These are phyloP conservation scores for Carcina quercana DNA, from an alignment of 2,888 invertebrate genomes.

Conservation along the genomic window DNA sequence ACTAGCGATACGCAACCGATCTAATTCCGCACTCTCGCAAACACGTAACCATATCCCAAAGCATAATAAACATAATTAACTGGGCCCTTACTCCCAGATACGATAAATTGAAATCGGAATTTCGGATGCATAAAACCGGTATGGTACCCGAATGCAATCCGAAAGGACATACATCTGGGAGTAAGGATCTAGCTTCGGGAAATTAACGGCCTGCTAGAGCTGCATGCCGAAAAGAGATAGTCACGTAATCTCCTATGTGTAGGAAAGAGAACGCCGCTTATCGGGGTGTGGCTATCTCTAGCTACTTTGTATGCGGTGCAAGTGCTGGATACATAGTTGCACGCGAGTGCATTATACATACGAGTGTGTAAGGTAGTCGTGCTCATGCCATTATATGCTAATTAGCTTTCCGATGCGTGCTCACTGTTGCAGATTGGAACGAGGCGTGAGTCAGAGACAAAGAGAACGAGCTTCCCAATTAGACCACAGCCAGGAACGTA, in stretches of 20 bases:
- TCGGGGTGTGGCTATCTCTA: slow-evolving; percentile 62
- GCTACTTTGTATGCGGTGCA: slow-evolving; percentile 52
- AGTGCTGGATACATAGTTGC: slow-evolving; percentile 39
- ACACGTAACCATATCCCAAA: slow-evolving; percentile 26
- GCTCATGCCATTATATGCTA: slow-evolving; percentile 53
- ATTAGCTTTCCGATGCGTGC: slow-evolving; percentile 45
- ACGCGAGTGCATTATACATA: slow-evolving; percentile 35
- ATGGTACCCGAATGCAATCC: too few species aligned
- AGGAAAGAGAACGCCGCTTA: slow-evolving; percentile 44
- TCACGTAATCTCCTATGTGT: slow-evolving; percentile 21
- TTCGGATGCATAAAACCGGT: too few species aligned
- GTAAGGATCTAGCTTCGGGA: too few species aligned
- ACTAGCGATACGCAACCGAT: slow-evolving; percentile 42
- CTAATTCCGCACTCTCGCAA: slow-evolving; percentile 33
- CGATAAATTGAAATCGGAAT: too few species aligned
- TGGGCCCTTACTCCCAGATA: too few species aligned
- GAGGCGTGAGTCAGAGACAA: slow-evolving; percentile 22
- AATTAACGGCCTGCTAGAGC: slow-evolving; percentile 34
- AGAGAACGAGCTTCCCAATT: slow-evolving; percentile 14
- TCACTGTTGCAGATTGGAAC: slow-evolving; percentile 33
- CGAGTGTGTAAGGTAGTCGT: slow-evolving; percentile 31
- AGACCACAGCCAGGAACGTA: too few species aligned
- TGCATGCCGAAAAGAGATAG: slow-evolving; percentile 28
- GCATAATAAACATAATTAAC: slow-evolving; percentile 35
- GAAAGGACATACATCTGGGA: too few species aligned